Evolutionary conservation across 2,888 invertebrate genomes (phyloP), one percentile per base, ranked within the genome.

Genomic region (Heliconius ismenius): DNA sequence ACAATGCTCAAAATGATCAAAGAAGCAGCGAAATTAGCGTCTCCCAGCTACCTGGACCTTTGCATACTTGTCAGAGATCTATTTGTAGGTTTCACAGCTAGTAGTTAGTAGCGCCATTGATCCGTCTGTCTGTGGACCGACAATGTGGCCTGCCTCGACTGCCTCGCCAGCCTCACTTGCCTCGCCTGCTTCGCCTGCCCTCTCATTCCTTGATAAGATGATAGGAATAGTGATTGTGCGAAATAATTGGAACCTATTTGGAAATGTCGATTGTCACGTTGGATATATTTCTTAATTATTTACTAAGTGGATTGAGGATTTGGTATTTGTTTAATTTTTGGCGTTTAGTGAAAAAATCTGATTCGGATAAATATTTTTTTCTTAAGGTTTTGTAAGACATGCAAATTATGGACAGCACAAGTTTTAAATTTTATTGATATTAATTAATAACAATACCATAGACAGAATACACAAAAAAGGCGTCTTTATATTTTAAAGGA

Each of bases 71-170:
- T 83, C 82, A 76, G 77, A 73, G 79, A 81, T 78, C 89, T 83
- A 91, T 92, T 92, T 91, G 92, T 91, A 90, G 86, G 84, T 84
- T 92, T 92, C 91, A 90, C 91, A 87, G 91, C 91, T 90, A 79
- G 89, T 91, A 90, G 91, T 91, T 90, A 88, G 87, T 83, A 78
- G 79, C 77, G 74, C 91, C 88, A 92, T 92, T 92, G 92, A 92
- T 88, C 90, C 91, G 92, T 92, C 92, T 81, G 86, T 90, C 89
- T 82, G 73, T 74, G 68, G 63, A 74, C 84, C 87, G 86, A 92
- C 92, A 92, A 92, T 92, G 88, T 79, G 65, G 73, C 76, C 78
- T 74, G 69, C 77, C 78, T 68, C n/a, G 49, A 70, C 60, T 58
- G 58, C 58, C n/a, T n/a, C 10, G 13, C 24, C 78, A 58, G 43